A percentile compares a stretch with the other conserved stretches of the same genome.
Evolutionary conservation across 2,888 invertebrate genomes (phyloP).

Genomic region (Enchytraeus crypticus): DNA sequence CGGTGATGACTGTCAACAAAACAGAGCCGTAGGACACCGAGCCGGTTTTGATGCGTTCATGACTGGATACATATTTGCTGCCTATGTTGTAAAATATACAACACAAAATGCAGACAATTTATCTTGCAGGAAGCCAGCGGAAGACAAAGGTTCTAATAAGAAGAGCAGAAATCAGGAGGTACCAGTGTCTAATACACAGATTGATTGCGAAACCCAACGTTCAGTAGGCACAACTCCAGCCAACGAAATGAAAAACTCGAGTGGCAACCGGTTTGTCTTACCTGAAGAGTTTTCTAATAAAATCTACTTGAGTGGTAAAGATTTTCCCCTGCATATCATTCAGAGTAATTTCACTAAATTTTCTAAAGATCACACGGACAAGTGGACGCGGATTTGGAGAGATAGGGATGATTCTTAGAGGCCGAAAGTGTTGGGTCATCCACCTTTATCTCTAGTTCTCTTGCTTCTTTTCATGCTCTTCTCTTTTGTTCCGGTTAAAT

Average conservation of each 20-base stretch:
- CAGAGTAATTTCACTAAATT: conserved; percentile 44
- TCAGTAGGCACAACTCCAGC: too few relatives aligned
- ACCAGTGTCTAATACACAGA: too few relatives aligned
- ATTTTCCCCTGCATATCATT: conserved; percentile 43
- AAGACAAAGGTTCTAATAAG: neutral
- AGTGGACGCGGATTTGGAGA: neutral
- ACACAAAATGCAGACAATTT: conserved; percentile 10
- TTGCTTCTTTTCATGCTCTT: too few relatives aligned
- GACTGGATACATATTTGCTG: conserved; percentile 48
- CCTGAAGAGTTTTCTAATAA: conserved; percentile 39
- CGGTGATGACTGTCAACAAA: neutral
- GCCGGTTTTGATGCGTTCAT: conserved; percentile 51
- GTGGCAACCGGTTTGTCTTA: neutral
- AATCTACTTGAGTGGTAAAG: conserved; percentile 47
- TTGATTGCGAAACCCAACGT: too few relatives aligned
- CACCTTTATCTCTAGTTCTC: too few relatives aligned
- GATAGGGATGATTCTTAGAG: too few relatives aligned
- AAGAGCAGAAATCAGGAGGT: too few relatives aligned
- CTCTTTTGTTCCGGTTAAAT: too few relatives aligned
- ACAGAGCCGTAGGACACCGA: conserved; percentile 38
- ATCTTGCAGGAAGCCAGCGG: neutral
- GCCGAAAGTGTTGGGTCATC: too few relatives aligned
- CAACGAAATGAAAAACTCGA: neutral
- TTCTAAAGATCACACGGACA: conserved; percentile 34
- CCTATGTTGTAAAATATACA: conserved; percentile 31